Conservation (phyloP, 2,113 vertebrate genomes). For the Choloepus hoffmanni region DNA sequence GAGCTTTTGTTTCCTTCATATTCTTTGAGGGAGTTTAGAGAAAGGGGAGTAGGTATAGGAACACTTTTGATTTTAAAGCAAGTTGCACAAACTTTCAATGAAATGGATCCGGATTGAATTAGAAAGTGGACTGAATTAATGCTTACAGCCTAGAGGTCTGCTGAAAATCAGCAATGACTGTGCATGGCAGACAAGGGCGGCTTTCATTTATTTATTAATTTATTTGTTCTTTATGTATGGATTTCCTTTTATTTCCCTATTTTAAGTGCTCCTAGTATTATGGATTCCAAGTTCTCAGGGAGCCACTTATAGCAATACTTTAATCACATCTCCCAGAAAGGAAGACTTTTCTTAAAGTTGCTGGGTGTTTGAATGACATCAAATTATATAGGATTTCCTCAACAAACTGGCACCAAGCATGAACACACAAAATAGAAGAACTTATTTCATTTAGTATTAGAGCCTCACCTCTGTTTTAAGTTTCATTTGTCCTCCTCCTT, state of each 20-base stretch:
- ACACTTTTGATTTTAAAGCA: constrained; percentile 1
- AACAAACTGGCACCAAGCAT: not conserved
- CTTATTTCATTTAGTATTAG: not conserved
- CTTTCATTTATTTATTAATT: not conserved
- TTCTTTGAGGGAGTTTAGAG: constrained; percentile 67
- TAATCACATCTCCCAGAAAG: not conserved
- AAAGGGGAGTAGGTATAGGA: not conserved
- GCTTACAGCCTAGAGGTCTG: not conserved
- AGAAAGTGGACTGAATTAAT: not conserved
- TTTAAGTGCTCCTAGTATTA: constrained; percentile 16
- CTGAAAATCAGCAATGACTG: not conserved
- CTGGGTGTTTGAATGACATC: not conserved
- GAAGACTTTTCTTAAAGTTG: constrained; percentile 25
- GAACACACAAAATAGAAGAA: not conserved
- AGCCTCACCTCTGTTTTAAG: not conserved
- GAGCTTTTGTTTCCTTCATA: constrained; percentile 72
- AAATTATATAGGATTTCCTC: not conserved
- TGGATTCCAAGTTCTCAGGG: not conserved
- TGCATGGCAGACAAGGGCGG: not conserved
- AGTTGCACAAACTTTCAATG: not conserved
- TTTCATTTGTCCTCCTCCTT: not conserved
- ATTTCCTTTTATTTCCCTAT: constrained; percentile 37
- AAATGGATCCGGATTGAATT: constrained; percentile 27
- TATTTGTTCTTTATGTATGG: not conserved
- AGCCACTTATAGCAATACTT: not conserved